Evolutionary conservation across 1,140 invertebrate genomes (phyloP), one percentile per base, ranked within the genome.

Genomic region (Cyclargus thomasi): DNA sequence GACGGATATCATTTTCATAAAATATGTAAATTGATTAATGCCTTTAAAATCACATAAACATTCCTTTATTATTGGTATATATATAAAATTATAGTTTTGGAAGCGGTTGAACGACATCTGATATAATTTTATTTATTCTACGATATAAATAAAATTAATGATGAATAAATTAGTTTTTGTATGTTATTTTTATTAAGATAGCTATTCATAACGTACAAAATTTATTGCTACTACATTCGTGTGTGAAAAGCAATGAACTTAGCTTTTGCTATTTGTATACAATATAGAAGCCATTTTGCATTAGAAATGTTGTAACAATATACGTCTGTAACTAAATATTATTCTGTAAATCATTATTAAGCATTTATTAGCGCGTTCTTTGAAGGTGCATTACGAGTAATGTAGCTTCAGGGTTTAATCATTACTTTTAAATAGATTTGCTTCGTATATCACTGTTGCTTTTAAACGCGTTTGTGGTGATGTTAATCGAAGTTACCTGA

Each of bases 401-500:
- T 59, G 20, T 59, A 20, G 55, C 55, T 59, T 59, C 55, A 20
- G 17, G 55, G 55, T 10, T 59, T 59, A 59, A 59, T 59, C 17
- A 20, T 59, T 21, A 59, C 18, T 76, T 77, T 74, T 70, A 74
- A 81, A 82, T 78, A 79, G 74, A 81, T 82, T 77, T 74, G 64
- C 77, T 53, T 66, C 70, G 73, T 81, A 79, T 73, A 83, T 83
- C 75, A 81, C 78, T 68, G 66, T 68, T 77, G 64, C 72, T 74
- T 78, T 78, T 75, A 78, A 74, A 76, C 63, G 74, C 74, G 75
- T 76, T 72, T 73, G 71, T 70, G 74, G 68, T 75, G 75, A 70
- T 81, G 79, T 80, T 83, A 82, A 83, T 83, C 83, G 77, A 78
- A 66, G 53, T 59, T 66, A 66, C 53, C 55, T 59, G 65, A 66